Evolutionary conservation across 2,888 invertebrate genomes (phyloP).

Genomic region (Drosophila borealis): DNA sequence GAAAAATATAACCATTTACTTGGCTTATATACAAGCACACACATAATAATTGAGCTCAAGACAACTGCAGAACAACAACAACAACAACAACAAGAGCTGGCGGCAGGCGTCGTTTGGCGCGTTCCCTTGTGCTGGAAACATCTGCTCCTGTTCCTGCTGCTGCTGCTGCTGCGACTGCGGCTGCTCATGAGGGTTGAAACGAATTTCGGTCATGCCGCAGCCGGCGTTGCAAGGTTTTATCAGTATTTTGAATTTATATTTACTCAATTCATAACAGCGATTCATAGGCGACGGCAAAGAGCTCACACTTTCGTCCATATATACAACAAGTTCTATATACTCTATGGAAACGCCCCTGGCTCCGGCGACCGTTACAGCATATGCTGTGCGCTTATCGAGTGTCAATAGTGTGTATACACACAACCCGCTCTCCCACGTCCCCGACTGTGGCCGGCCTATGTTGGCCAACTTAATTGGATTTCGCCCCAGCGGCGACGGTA

Average conservation of each 20-base stretch:
- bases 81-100: conserved; percentile 26
- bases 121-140: conserved; percentile 81
- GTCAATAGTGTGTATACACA: conserved; percentile 33
- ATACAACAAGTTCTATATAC: conserved; percentile 20
- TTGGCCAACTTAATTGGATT: conserved; percentile 67
- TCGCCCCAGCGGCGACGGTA: conserved; percentile 15
- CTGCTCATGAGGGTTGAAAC: conserved; percentile 72
- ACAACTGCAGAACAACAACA: conserved; percentile 55
- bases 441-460: conserved; percentile 19
- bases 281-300: conserved; percentile 40
- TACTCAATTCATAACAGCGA: conserved; percentile 67
- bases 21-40: conserved; percentile 36
- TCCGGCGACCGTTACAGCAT: conserved; percentile 68
- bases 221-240: conserved; percentile 69
- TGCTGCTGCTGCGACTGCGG: conserved; percentile 22
- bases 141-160: conserved; percentile 76
- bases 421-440: neutral
- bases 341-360: conserved; percentile 33
- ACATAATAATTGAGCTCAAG: conserved; percentile 64
- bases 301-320: conserved; percentile 8
- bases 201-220: conserved; percentile 59
- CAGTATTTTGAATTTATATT: conserved; percentile 72
- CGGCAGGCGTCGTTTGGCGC: conserved; percentile 77
- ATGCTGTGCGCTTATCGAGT: conserved; percentile 46
- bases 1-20: conserved; percentile 48